phyloP scores from a whole-genome alignment of 2,888 invertebrate genomes.

The Neelides folsomi region DNA sequence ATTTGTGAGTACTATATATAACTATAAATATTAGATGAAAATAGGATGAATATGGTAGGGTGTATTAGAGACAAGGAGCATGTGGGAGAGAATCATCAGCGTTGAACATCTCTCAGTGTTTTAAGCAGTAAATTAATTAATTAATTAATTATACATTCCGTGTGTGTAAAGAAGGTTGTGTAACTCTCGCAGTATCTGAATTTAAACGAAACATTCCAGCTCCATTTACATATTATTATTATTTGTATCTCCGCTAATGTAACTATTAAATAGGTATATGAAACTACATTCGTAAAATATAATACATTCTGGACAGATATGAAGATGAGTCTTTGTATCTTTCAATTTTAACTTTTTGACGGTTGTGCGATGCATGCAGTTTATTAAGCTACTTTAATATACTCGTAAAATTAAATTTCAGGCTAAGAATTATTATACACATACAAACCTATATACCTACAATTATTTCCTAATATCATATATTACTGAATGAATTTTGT shows the following conservation, averaged over 20 bases:
- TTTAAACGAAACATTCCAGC: slow-evolving; percentile 1
- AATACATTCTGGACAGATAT: neutral
- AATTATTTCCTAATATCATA: no score
- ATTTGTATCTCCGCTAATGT: slow-evolving; percentile 17
- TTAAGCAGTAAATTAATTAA: neutral
- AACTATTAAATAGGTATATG: slow-evolving; percentile 15
- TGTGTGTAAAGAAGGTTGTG: slow-evolving; percentile 7
- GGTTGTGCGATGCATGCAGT: no score
- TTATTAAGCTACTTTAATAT: no score
- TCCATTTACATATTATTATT: slow-evolving; percentile 12
- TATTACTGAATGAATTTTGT: neutral
- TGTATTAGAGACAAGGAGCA: neutral
- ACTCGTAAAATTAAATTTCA: no score
- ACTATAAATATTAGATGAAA: slow-evolving; percentile 1
- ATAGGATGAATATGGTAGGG: neutral
- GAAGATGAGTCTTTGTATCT: neutral
- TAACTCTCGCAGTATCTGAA: no score
- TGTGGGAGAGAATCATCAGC: neutral
- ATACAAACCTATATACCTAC: no score
- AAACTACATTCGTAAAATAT: slow-evolving; percentile 1
- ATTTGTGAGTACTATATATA: slow-evolving; percentile 1
- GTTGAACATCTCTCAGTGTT: neutral
- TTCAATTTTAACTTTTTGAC: no score
- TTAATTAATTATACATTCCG: slow-evolving; percentile 8
- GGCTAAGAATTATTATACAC: no score